Conservation (phyloP, 2,113 vertebrate species). For the Arizona elegans region DNA sequence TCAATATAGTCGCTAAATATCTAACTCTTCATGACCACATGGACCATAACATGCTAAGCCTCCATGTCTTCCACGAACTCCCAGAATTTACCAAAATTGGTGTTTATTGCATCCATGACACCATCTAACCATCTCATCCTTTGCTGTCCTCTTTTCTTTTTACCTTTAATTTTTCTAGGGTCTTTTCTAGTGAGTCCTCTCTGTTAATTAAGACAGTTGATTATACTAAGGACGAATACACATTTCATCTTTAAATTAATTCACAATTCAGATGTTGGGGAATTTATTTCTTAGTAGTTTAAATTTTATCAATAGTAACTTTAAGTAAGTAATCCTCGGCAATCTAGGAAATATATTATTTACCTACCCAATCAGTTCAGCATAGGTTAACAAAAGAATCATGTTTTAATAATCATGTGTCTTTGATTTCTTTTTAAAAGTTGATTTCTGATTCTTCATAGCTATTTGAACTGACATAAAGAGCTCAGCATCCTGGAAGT, state of each 20-base stretch:
- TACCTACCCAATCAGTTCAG: neutral
- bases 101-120: neutral
- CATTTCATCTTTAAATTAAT: neutral
- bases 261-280: neutral
- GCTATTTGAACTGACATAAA: neutral
- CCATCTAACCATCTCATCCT: neutral
- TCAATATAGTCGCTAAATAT: neutral
- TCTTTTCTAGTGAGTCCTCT: neutral
- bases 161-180: neutral
- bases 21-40: neutral
- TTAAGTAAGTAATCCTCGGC: neutral
- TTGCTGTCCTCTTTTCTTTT: neutral
- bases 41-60: neutral
- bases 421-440: neutral
- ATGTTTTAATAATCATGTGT: neutral
- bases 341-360: neutral
- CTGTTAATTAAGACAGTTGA: neutral
- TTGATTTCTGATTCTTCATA: neutral
- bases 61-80: accelerated
- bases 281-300: neutral
- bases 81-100: neutral
- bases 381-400: neutral
- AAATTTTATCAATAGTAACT: neutral
- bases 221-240: neutral
- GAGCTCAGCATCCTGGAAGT: neutral